Conservation (phyloP, 2,888 invertebrate species). For the Frankliniella fusca region DNA sequence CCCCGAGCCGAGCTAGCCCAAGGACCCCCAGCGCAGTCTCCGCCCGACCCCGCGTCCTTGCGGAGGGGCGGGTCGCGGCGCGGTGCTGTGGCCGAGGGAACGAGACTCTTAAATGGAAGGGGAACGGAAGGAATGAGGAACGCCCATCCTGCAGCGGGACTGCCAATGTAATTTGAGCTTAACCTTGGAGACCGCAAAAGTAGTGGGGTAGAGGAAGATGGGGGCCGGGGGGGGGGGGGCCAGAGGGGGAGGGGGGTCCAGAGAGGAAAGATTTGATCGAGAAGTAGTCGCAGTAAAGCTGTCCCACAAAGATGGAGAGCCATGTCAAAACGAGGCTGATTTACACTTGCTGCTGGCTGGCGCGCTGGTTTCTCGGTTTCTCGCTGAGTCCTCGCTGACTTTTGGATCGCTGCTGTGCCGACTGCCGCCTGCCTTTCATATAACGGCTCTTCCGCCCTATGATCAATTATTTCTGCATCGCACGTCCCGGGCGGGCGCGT, state of each 20-base stretch:
- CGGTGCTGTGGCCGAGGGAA: not conserved
- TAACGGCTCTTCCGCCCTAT: too few relatives aligned
- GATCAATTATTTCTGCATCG: too few relatives aligned
- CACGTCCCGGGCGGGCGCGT: too few relatives aligned
- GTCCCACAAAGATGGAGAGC: not conserved
- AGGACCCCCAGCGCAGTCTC: too few relatives aligned
- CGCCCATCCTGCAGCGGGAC: not conserved
- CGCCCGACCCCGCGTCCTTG: constrained; percentile 4
- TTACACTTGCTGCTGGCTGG: not conserved
- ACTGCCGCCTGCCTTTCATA: not conserved
- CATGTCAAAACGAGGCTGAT: not conserved
- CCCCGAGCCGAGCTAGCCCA: too few relatives aligned
- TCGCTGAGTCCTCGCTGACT: too few relatives aligned
- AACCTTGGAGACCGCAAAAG: constrained; percentile 1
- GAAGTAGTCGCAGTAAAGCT: not conserved
- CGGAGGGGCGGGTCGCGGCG: not conserved
- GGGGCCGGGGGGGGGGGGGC: too few relatives aligned
- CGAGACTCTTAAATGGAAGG: not conserved
- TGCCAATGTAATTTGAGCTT: constrained; percentile 22
- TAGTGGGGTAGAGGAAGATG: too few relatives aligned
- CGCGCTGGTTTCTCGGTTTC: too few relatives aligned
- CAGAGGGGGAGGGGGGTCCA: not conserved
- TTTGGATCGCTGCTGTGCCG: too few relatives aligned
- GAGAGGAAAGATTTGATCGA: constrained; percentile 1
- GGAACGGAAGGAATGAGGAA: not conserved